Conservation (phyloP, 2,888 invertebrate species). For the Sminthurides aquaticus region DNA sequence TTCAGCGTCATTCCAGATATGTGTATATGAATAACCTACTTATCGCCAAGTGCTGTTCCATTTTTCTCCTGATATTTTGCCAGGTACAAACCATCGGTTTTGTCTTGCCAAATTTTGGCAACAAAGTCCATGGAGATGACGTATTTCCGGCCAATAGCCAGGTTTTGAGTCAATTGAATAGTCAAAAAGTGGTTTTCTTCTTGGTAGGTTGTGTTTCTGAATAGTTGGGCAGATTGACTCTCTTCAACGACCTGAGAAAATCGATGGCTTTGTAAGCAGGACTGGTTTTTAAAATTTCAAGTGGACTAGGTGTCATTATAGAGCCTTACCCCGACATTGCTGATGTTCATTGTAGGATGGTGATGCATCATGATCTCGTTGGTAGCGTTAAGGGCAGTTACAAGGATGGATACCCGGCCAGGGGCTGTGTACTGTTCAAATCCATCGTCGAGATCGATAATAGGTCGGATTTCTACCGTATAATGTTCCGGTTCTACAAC, state of each 20-base stretch:
- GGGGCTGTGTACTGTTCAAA: neutral
- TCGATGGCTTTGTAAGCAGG: neutral
- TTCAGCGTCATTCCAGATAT: too few relatives aligned
- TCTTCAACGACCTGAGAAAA: neutral
- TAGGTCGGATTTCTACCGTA: neutral
- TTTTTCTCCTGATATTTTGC: constrained; percentile 2
- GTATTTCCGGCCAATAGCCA: neutral
- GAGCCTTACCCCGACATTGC: neutral
- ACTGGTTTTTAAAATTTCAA: too few relatives aligned
- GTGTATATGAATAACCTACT: neutral
- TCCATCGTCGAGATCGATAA: neutral
- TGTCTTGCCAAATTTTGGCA: neutral
- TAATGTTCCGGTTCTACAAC: neutral
- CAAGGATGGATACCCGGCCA: neutral
- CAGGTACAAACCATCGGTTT: constrained; percentile 10
- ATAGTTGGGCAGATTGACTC: too few relatives aligned
- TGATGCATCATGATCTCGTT: neutral
- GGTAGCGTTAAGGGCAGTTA: neutral
- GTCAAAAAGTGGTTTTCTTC: neutral
- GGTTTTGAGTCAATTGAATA: neutral
- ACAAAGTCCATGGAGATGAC: neutral
- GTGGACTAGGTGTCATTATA: neutral
- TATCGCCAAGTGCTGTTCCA: neutral
- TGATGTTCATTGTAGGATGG: neutral
- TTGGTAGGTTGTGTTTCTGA: too few relatives aligned